A percentile compares a stretch with the other conserved stretches of the same genome.
Evolutionary conservation across 2,888 invertebrate species (phyloP).

Genomic region (Oxystoma pomonae): DNA sequence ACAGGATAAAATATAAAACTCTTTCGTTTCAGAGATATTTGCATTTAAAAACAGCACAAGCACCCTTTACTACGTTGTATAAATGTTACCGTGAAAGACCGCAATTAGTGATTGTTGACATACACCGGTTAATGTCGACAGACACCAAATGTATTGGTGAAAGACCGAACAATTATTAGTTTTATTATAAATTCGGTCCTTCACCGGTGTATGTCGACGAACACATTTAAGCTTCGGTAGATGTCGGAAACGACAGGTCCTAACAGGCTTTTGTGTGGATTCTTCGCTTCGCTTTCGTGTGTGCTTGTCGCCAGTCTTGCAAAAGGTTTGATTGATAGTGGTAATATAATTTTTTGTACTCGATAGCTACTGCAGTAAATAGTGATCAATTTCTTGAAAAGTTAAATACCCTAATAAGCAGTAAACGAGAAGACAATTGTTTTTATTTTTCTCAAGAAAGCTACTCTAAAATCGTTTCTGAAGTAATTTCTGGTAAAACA

Average conservation of each 20-base stretch:
- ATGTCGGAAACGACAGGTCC: slow-evolving; percentile 19
- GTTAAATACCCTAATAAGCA: slow-evolving; percentile 27
- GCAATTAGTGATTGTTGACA: slow-evolving; percentile 5
- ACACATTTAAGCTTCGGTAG: slow-evolving; percentile 15
- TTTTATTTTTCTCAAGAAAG: slow-evolving; percentile 30
- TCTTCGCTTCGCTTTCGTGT: slow-evolving; percentile 7
- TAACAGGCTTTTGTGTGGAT: slow-evolving; percentile 12
- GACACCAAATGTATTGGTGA: slow-evolving; percentile 10
- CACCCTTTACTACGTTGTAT: no score
- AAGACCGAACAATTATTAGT: slow-evolving; percentile 13
- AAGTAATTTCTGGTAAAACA: slow-evolving; percentile 32
- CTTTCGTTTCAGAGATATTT: no score
- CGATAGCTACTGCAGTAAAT: slow-evolving; percentile 29
- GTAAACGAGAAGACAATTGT: slow-evolving; percentile 33
- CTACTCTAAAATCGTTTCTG: slow-evolving; percentile 32
- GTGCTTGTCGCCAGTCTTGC: slow-evolving; percentile 20
- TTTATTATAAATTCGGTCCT: slow-evolving; percentile 18
- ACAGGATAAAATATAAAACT: no score
- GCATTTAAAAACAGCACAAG: no score
- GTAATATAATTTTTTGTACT: slow-evolving; percentile 26
- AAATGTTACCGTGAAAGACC: not conserved
- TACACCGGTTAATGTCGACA: slow-evolving; percentile 9
- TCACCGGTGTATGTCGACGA: slow-evolving; percentile 19
- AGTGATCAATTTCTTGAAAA: slow-evolving; percentile 27
- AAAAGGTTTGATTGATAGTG: slow-evolving; percentile 21